These are phyloP conservation scores for Larimichthys polyactis DNA, from an alignment of 2,113 vertebrate genomes.

Conservation along the genomic window DNA sequence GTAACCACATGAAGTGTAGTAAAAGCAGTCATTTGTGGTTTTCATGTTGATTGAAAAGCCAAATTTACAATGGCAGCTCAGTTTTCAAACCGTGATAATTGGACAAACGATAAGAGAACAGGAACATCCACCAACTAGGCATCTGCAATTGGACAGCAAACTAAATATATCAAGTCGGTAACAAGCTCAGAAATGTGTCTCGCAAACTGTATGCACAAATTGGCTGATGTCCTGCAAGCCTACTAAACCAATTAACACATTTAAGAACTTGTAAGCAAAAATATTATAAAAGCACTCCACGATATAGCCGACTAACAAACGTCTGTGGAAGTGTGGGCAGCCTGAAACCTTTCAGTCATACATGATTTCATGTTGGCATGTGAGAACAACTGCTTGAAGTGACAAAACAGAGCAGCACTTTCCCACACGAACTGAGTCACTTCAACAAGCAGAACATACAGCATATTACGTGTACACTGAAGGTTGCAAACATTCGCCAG, in stretches of 20 bases:
- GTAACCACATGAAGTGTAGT: not conserved
- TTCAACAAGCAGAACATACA: constrained; percentile 18
- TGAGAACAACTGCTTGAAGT: constrained; percentile 8
- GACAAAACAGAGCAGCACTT: constrained; percentile 14
- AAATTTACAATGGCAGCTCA: constrained; percentile 6
- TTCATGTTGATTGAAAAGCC: constrained; percentile 30
- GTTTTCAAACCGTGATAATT: constrained; percentile 28
- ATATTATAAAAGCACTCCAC: not conserved
- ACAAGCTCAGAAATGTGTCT: not conserved
- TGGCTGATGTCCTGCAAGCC: not conserved
- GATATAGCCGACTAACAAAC: not conserved
- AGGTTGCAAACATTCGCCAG: not conserved
- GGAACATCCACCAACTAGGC: not conserved
- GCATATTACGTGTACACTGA: not conserved
- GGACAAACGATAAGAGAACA: constrained; percentile 28
- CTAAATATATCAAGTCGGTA: constrained; percentile 17
- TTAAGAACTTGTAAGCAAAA: not conserved
- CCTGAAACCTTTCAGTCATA: not conserved
- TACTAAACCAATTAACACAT: constrained; percentile 3
- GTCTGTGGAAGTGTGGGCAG: not conserved
- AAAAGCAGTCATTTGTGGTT: constrained; percentile 18
- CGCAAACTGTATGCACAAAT: constrained; percentile 4
- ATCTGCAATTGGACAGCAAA: constrained; percentile 16
- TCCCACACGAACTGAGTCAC: constrained; percentile 26
- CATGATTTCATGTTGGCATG: constrained; percentile 7